Evolutionary conservation across 2,888 invertebrate genomes (phyloP).

Genomic region (Drosophila emarginata): DNA sequence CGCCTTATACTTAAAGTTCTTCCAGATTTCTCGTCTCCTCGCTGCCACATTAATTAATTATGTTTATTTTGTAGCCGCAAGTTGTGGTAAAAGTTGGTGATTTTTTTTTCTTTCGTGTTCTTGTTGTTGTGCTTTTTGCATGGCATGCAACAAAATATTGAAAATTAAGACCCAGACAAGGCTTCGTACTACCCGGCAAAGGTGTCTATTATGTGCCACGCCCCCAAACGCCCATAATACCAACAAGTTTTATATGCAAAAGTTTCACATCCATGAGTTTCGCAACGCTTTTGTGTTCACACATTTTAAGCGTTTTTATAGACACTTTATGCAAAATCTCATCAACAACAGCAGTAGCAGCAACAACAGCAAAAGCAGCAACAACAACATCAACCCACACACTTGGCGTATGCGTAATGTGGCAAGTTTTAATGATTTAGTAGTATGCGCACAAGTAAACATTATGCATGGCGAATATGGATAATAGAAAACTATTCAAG

Average conservation of each 20-base stretch:
- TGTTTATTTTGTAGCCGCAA: slow-evolving; percentile 58
- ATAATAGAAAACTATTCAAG: slow-evolving; percentile 7
- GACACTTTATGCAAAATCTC: slow-evolving; percentile 58
- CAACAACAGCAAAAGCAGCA: slow-evolving; percentile 12
- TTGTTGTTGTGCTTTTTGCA: slow-evolving; percentile 23
- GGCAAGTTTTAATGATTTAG: slow-evolving; percentile 63
- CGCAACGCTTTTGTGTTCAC: slow-evolving; percentile 42
- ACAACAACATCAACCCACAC: slow-evolving; percentile 20
- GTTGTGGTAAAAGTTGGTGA: slow-evolving; percentile 30
- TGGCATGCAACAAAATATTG: slow-evolving; percentile 60
- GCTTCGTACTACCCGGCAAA: neutral
- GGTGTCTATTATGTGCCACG: slow-evolving; percentile 47
- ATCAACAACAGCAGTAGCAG: neutral
- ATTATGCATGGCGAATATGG: slow-evolving; percentile 27
- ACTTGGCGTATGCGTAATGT: slow-evolving; percentile 63
- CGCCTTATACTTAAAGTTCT: slow-evolving; percentile 26
- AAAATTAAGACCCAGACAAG: slow-evolving; percentile 58
- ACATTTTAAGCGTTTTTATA: slow-evolving; percentile 67
- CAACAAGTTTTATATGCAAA: slow-evolving; percentile 57
- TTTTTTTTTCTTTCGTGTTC: neutral
- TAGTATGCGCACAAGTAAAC: slow-evolving; percentile 29
- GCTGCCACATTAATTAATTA: slow-evolving; percentile 64
- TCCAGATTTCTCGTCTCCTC: slow-evolving; percentile 11
- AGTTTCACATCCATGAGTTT: slow-evolving; percentile 50
- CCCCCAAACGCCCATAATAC: slow-evolving; percentile 12